Percentiles rank a stretch among this genome's conserved stretches.
Evolutionary conservation across 30 jellyfish, hydroid and myxozoan species (phyloP).

Genomic region (Morbakka virulenta): DNA sequence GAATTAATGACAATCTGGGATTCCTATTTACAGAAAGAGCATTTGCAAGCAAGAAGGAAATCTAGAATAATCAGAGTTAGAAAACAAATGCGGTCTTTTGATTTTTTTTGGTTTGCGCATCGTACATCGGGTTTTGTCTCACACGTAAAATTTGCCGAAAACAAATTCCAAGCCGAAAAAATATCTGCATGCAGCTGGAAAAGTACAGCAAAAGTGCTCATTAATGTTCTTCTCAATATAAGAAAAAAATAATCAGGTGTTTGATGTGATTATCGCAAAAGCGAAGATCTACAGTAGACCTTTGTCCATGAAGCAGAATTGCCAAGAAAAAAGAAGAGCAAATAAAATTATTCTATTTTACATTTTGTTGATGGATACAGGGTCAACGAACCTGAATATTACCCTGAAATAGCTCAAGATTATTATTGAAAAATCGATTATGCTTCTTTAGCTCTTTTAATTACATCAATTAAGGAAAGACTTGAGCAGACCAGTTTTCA

Average conservation of each 20-base stretch:
- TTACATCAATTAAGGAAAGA: too few species aligned
- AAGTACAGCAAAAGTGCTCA: not conserved
- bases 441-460: too few species aligned
- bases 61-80: too few species aligned
- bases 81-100: too few species aligned
- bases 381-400: too few species aligned
- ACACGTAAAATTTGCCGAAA: too few species aligned
- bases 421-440: too few species aligned
- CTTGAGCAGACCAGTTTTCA: too few species aligned
- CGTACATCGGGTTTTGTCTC: not conserved
- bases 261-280: not conserved
- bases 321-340: not conserved
- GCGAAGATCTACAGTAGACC: not conserved
- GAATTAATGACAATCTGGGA: not conserved
- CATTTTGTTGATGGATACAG: not conserved
- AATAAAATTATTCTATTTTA: not conserved
- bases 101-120: not conserved
- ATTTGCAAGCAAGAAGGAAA: too few species aligned
- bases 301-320: not conserved
- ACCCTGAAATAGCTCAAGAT: too few species aligned
- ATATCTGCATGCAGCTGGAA: not conserved
- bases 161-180: not conserved
- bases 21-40: not conserved
- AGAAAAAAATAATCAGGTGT: not conserved
- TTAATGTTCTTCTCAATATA: not conserved